Evolutionary conservation across 2,797 vertebrate species (phyloP).

Genomic region (Australoheros facetus): DNA sequence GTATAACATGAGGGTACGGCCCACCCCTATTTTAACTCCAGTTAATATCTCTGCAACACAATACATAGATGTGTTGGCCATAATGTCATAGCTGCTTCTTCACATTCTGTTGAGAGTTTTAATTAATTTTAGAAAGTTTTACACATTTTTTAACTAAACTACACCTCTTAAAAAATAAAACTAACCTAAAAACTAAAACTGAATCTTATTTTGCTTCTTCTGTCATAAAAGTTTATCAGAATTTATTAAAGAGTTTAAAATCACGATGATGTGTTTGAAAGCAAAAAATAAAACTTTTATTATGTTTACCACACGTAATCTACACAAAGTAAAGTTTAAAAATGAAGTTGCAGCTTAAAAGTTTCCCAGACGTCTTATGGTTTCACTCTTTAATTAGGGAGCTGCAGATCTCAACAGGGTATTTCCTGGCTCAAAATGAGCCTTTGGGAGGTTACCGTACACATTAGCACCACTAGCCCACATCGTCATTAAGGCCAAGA

Average conservation of each 20-base stretch:
- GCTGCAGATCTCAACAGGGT: neutral
- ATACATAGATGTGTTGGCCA: too few relatives aligned
- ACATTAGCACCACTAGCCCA: neutral
- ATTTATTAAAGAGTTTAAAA: too few relatives aligned
- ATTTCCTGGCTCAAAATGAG: neutral
- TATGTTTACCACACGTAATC: neutral
- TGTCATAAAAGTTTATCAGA: too few relatives aligned
- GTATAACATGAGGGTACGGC: rapidly evolving
- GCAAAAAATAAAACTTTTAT: neutral
- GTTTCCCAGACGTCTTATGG: rapidly evolving
- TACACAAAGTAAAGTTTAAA: neutral
- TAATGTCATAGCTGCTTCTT: too few relatives aligned
- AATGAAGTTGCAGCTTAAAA: neutral
- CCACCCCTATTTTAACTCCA: too few relatives aligned
- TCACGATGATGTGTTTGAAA: neutral
- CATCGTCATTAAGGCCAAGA: neutral
- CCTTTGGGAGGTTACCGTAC: rapidly evolving
- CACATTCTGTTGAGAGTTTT: too few relatives aligned
- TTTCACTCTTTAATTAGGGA: neutral
- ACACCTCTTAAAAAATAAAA: neutral
- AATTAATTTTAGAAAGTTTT: too few relatives aligned
- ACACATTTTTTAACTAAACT: too few relatives aligned
- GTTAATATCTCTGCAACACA: too few relatives aligned
- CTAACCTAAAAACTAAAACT: neutral
- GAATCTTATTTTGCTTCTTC: too few relatives aligned